Evolutionary conservation across 2,113 vertebrate species (phyloP).

Genomic region (Phrynocephalus versicolor): DNA sequence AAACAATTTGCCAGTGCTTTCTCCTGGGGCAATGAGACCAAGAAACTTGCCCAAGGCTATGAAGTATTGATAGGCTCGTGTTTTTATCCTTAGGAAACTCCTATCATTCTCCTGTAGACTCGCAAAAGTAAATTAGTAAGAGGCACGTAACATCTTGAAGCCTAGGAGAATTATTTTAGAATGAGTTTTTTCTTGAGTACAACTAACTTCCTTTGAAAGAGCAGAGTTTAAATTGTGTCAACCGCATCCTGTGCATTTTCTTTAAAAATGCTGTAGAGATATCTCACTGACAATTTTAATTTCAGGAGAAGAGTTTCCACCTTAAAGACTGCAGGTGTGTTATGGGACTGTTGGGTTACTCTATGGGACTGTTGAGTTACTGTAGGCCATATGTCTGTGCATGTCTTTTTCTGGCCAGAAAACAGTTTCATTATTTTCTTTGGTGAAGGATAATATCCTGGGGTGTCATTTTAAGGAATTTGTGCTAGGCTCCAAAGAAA

Average conservation of each 20-base stretch:
- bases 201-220: too few species aligned
- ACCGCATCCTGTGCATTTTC: background rate
- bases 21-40: too few species aligned
- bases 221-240: background rate
- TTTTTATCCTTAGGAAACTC: too few species aligned
- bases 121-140: background rate
- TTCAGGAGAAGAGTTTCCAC: background rate
- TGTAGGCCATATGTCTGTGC: background rate
- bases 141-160: background rate
- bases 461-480: constrained; percentile 3
- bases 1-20: too few species aligned
- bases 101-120: background rate
- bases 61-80: too few species aligned
- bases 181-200: too few species aligned
- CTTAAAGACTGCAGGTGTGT: background rate
- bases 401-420: constrained; percentile 1
- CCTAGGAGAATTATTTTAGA: too few species aligned
- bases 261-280: background rate
- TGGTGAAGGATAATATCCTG: constrained; percentile 20
- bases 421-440: background rate
- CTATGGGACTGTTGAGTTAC: too few species aligned
- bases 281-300: background rate
- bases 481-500: background rate
- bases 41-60: too few species aligned
- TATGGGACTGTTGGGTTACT: background rate